These are phyloP conservation scores for Leistus spinibarbis DNA, from an alignment of 2,888 invertebrate genomes.

Conservation along the genomic window DNA sequence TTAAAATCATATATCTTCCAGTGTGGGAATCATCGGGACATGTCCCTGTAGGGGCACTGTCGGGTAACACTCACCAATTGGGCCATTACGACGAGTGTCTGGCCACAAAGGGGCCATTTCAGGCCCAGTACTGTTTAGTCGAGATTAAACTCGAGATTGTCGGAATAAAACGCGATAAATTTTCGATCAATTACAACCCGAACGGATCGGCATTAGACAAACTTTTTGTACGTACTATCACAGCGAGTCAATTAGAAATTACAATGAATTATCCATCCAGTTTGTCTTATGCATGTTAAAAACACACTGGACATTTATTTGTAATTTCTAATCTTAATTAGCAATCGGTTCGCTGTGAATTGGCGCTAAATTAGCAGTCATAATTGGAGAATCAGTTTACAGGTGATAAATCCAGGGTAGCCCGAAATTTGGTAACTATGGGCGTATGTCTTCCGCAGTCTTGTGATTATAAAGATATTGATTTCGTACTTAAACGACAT, in stretches of 20 bases:
- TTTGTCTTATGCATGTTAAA: too few species aligned
- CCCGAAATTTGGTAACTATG: constrained; percentile 50
- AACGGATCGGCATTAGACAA: constrained; percentile 50
- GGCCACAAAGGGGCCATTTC: constrained; percentile 53
- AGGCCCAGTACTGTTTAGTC: constrained; percentile 54
- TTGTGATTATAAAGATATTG: constrained; percentile 50
- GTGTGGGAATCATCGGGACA: constrained; percentile 70
- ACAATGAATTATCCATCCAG: too few species aligned
- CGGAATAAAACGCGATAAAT: constrained; percentile 46
- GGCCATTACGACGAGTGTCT: constrained; percentile 68
- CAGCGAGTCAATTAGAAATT: too few species aligned
- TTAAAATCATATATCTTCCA: constrained; percentile 46
- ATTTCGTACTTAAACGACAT: constrained; percentile 49
- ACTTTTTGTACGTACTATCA: constrained; percentile 51
- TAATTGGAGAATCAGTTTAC: constrained; percentile 16
- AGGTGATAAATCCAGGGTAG: constrained; percentile 50
- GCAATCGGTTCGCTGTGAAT: too few species aligned
- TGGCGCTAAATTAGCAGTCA: not conserved
- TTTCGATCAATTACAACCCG: constrained; percentile 49
- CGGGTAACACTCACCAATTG: constrained; percentile 64
- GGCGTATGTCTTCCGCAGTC: constrained; percentile 55
- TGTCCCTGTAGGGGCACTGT: constrained; percentile 62
- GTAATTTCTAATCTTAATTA: too few species aligned
- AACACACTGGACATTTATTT: too few species aligned
- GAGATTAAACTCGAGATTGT: constrained; percentile 50